Evolutionary conservation across 2,888 invertebrate genomes (phyloP).

Genomic region (Drosophila paucipuncta): DNA sequence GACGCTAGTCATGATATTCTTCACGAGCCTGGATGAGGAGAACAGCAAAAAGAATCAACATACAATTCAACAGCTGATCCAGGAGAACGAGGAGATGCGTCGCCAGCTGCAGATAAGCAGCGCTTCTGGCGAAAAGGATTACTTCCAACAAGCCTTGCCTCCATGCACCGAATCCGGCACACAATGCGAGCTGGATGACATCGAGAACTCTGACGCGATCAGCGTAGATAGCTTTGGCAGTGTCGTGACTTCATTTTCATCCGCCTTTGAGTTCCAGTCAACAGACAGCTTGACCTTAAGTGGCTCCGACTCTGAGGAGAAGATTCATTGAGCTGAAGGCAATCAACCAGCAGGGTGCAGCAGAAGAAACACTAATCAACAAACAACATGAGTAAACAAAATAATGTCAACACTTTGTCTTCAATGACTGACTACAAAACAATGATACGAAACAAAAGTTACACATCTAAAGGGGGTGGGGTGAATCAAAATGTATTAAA

Average conservation of each 20-base stretch:
- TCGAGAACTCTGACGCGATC: conserved; percentile 7
- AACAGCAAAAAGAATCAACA: conserved; percentile 41
- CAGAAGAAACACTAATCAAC: neutral
- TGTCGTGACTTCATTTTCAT: conserved; percentile 44
- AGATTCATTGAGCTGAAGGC: conserved; percentile 24
- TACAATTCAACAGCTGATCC: conserved; percentile 41
- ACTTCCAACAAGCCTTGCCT: conserved; percentile 30
- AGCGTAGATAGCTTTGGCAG: conserved; percentile 50
- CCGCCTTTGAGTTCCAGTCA: conserved; percentile 9
- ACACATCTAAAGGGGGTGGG: neutral
- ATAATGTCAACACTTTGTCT: neutral
- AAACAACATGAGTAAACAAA: neutral
- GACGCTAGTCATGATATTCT: conserved; percentile 47
- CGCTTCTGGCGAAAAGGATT: neutral
- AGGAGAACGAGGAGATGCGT: conserved; percentile 60
- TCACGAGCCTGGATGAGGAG: conserved; percentile 33
- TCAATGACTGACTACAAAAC: neutral
- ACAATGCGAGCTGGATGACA: conserved; percentile 32
- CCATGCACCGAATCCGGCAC: conserved; percentile 40
- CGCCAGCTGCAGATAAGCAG: conserved; percentile 55
- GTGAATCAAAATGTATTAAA: neutral
- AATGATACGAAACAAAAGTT: neutral
- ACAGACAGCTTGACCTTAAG: conserved; percentile 1
- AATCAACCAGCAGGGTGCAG: neutral
- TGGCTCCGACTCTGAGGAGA: neutral